Conservation (phyloP, 2,797 vertebrate genomes). For the Hydrolagus colliei region DNA sequence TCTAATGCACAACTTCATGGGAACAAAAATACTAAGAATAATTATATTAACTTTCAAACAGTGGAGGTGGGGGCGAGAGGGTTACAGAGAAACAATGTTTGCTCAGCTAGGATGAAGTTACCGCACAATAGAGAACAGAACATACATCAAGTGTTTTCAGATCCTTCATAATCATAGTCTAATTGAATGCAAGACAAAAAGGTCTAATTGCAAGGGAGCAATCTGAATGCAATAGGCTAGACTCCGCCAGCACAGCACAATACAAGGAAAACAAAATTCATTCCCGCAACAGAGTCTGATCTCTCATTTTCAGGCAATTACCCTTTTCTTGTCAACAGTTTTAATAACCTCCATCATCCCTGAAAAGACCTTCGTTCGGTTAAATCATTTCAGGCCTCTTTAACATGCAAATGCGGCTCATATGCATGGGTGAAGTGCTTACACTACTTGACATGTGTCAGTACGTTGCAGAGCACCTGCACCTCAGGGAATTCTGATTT, state of each 20-base stretch:
- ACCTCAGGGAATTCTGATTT: conserved; percentile 87
- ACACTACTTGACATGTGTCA: conserved; percentile 88
- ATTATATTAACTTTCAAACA: conserved; percentile 49
- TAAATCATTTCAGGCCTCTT: conserved; percentile 94
- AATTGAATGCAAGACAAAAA: conserved; percentile 99
- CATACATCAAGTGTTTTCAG: conserved; percentile 98
- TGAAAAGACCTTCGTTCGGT: conserved; percentile 89
- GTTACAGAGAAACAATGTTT: conserved; percentile 96
- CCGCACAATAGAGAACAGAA: conserved; percentile 75
- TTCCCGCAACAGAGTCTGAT: conserved; percentile 89
- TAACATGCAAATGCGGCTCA: conserved; percentile 95
- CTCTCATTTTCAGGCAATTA: conserved; percentile 99
- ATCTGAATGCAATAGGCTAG: conserved; percentile 99
- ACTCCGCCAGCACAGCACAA: conserved; percentile 96
- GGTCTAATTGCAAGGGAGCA: conserved; percentile 99
- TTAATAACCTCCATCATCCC: conserved; percentile 98
- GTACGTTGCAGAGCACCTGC: conserved; percentile 95
- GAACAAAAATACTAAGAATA: conserved; percentile 13
- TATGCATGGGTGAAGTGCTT: conserved; percentile 94
- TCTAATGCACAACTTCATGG: background rate
- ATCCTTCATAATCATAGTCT: conserved; percentile 99
- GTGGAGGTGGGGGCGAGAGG: conserved; percentile 60
- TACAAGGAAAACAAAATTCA: conserved; percentile 83
- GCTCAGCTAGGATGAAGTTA: conserved; percentile 98
- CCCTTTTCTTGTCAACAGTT: conserved; percentile 98